Base-by-base conservation (phyloP, 1,140 invertebrate species). In the Drosophila albomicans region DNA sequence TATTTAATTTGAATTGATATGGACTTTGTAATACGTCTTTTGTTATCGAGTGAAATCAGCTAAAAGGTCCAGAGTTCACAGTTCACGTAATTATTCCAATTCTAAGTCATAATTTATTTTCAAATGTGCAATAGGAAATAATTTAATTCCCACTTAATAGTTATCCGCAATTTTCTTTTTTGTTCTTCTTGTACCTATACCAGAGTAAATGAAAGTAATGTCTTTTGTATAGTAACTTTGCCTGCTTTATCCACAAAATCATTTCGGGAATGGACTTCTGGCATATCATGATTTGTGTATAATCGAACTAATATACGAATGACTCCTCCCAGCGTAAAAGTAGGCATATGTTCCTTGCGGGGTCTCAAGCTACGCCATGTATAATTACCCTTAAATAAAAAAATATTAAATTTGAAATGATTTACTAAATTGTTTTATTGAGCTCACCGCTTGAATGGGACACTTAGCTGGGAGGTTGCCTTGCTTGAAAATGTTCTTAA, bases 381-480 rank as follows among this genome's bases (percentile, higher is more conserved):
- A 1, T 59, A 59, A 25, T 46, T 13, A 11, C 57, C 57, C 57
- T 46, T 15, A 4, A 45, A 1, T 25, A 25, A 8, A 25, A 25
- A 25, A 25, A 3, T 25, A 25, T 25, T 25, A 3, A 3, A 7
- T 13, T 28, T 45, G 10, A 1, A 10, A 1, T 41, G 3, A n/a
- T 16, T 41, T 5, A 20, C 20, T 20, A 10, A 6, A 38, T 7
- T 10, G 0, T 1, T 38, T 38, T 38, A 1, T 45, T 45, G 0
- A 45, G 15, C 57, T 5, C 20, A 59, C 57, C 20, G 43, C 41
- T 20, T 8, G 0, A 46, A 59, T 16, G 1, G 57, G 57, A 59
- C 57, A 59, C 43, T 59, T 59, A 11, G 57, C 57, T 7, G 57
- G 41, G n/a, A 59, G 20, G n/a, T 38, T 45, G 7, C 57, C 57